Evolutionary conservation across 2,888 invertebrate genomes (phyloP).

Genomic region (Cephus pulcher): DNA sequence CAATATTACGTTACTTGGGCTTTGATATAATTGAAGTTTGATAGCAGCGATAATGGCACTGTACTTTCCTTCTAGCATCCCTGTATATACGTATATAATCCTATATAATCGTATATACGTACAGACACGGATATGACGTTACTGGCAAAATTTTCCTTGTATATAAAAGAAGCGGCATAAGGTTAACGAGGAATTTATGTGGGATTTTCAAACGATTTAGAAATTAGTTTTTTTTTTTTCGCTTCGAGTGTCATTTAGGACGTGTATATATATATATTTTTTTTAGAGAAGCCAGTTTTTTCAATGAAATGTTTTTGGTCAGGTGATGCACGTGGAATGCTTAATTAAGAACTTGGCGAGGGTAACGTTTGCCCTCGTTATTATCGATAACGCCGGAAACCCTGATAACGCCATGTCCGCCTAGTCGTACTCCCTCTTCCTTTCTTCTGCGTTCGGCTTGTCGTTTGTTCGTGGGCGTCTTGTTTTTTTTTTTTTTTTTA

Average conservation of each 20-base stretch:
- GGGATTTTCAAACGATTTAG: background rate
- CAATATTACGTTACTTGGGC: slow-evolving; percentile 3
- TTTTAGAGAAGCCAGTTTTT: background rate
- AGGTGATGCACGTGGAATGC: background rate
- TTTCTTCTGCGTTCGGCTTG: slow-evolving; percentile 27
- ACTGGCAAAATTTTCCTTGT: background rate
- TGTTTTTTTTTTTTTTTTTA: background rate
- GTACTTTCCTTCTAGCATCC: slow-evolving; percentile 17
- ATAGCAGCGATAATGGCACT: slow-evolving; percentile 20
- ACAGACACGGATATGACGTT: background rate
- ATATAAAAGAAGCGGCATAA: background rate
- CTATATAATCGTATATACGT: background rate
- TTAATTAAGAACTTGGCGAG: background rate
- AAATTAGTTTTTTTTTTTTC: background rate
- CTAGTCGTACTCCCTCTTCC: slow-evolving; percentile 34
- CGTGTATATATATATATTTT: background rate
- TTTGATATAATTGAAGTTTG: slow-evolving; percentile 9
- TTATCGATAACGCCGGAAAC: slow-evolving; percentile 55
- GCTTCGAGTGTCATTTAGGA: background rate
- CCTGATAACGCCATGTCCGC: slow-evolving; percentile 52
- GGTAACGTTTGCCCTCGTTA: slow-evolving; percentile 14
- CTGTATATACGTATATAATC: slow-evolving; percentile 20
- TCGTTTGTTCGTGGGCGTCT: background rate
- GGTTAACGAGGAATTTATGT: background rate
- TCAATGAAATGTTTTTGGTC: background rate